Evolutionary conservation across 1,140 invertebrate genomes (phyloP).

Genomic region (Trissolcus basalis): DNA sequence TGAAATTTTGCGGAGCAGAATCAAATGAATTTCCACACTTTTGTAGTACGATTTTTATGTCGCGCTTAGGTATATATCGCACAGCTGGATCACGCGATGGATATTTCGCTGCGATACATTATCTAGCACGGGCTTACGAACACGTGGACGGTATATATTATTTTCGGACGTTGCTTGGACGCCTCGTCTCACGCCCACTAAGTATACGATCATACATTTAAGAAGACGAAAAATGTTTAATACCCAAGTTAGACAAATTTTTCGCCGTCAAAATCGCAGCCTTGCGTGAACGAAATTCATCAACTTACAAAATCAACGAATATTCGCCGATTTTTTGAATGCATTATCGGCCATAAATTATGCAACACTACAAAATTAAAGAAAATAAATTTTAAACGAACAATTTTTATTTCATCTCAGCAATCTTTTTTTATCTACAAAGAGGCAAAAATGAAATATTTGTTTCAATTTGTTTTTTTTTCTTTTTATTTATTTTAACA

Average conservation of each 20-base stretch:
- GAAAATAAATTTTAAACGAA: too few relatives aligned
- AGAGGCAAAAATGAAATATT: too few relatives aligned
- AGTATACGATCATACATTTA: slow-evolving; percentile 31
- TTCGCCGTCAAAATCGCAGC: not conserved
- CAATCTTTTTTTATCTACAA: too few relatives aligned
- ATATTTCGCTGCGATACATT: slow-evolving; percentile 54
- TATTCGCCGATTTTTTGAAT: not conserved
- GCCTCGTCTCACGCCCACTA: slow-evolving; percentile 13
- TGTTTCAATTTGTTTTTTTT: too few relatives aligned
- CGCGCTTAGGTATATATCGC: slow-evolving; percentile 31
- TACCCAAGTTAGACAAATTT: slow-evolving; percentile 13
- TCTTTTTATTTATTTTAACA: too few relatives aligned
- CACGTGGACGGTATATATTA: slow-evolving; percentile 60
- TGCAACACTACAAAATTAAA: too few relatives aligned
- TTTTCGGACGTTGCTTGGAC: slow-evolving; percentile 47
- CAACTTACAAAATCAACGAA: not conserved
- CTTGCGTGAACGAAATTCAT: not conserved
- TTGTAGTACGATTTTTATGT: slow-evolving; percentile 37
- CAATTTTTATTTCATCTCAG: too few relatives aligned
- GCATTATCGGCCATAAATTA: too few relatives aligned
- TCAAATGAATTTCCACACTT: slow-evolving; percentile 54
- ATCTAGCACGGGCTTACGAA: slow-evolving; percentile 33
- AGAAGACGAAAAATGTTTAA: slow-evolving; percentile 28
- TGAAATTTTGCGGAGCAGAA: slow-evolving; percentile 61
- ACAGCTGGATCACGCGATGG: slow-evolving; percentile 32